Conservation (phyloP, 1,140 invertebrate species). For the Drosophila auraria region DNA sequence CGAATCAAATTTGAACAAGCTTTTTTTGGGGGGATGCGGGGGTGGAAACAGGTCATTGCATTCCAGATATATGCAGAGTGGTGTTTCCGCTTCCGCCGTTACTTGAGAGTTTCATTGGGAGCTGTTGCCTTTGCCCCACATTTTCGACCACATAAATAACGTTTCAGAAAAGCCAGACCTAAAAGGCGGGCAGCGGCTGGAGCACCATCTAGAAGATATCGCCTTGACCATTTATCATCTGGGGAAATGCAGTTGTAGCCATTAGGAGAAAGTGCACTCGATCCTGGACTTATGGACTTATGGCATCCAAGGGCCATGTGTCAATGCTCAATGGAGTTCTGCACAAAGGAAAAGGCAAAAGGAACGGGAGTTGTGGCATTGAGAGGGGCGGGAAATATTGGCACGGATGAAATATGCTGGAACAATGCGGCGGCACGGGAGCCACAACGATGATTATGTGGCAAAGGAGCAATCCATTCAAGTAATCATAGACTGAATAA, state of each 20-base stretch:
- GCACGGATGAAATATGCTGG: slow-evolving; percentile 38
- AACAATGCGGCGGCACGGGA: slow-evolving; percentile 10
- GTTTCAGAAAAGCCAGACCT: slow-evolving; percentile 5
- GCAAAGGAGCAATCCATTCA: slow-evolving; percentile 41
- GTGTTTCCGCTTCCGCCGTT: slow-evolving; percentile 7
- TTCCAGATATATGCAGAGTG: slow-evolving; percentile 3
- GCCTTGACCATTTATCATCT: slow-evolving; percentile 55
- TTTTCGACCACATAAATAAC: slow-evolving; percentile 63
- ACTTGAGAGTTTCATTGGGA: slow-evolving; percentile 6
- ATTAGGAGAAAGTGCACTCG: slow-evolving; percentile 50
- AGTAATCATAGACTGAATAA: slow-evolving; percentile 48
- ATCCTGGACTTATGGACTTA: slow-evolving; percentile 48
- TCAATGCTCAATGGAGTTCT: slow-evolving; percentile 47
- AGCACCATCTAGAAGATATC: slow-evolving; percentile 25
- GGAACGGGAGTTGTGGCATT: slow-evolving; percentile 2
- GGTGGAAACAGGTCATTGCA: slow-evolving; percentile 43
- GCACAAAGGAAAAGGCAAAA: slow-evolving; percentile 16
- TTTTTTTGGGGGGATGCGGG: background rate
- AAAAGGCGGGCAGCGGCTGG: slow-evolving; percentile 3
- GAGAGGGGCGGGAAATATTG: slow-evolving; percentile 15
- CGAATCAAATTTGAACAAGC: slow-evolving; percentile 50
- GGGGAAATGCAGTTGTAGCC: slow-evolving; percentile 42
- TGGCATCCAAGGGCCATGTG: slow-evolving; percentile 54
- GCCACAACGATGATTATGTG: slow-evolving; percentile 45
- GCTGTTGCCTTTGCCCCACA: slow-evolving; percentile 8